Conservation (phyloP, 2,797 vertebrate species). For the Harpagifer antarcticus region DNA sequence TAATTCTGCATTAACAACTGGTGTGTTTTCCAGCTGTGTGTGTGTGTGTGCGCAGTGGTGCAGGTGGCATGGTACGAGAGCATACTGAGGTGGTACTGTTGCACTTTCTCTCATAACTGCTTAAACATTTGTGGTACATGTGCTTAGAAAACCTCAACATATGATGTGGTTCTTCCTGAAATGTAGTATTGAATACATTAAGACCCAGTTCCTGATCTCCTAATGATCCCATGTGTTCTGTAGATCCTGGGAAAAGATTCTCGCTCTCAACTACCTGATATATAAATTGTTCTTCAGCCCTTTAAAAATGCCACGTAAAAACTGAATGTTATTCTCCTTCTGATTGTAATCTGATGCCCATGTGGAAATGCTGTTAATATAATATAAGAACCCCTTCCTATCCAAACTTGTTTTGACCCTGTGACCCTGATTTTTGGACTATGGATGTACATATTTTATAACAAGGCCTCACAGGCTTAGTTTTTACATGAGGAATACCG, state of each 20-base stretch:
- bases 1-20: neutral
- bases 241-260: slow-evolving; percentile 11
- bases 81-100: slow-evolving; percentile 38
- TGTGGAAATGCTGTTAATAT: slow-evolving; percentile 12
- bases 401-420: neutral
- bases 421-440: slow-evolving; percentile 32
- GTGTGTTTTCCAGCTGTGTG: slow-evolving; percentile 20
- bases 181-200: slow-evolving; percentile 7
- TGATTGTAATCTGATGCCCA: slow-evolving; percentile 67
- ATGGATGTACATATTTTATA: slow-evolving; percentile 66
- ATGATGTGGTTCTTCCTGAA: slow-evolving; percentile 19
- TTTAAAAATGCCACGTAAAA: slow-evolving; percentile 46
- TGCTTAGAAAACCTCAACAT: slow-evolving; percentile 28
- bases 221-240: slow-evolving; percentile 40
- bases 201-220: slow-evolving; percentile 27
- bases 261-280: neutral
- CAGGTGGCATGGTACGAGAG: slow-evolving; percentile 27
- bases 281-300: slow-evolving; percentile 26
- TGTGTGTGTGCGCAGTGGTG: slow-evolving; percentile 13
- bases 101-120: slow-evolving; percentile 34
- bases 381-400: neutral
- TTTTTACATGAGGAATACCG: slow-evolving; percentile 21
- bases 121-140: neutral
- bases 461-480: slow-evolving; percentile 9
- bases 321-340: slow-evolving; percentile 66